These are phyloP conservation scores for Aplodontia rufa DNA, from an alignment of 2,113 vertebrate species.

Conservation along the genomic window DNA sequence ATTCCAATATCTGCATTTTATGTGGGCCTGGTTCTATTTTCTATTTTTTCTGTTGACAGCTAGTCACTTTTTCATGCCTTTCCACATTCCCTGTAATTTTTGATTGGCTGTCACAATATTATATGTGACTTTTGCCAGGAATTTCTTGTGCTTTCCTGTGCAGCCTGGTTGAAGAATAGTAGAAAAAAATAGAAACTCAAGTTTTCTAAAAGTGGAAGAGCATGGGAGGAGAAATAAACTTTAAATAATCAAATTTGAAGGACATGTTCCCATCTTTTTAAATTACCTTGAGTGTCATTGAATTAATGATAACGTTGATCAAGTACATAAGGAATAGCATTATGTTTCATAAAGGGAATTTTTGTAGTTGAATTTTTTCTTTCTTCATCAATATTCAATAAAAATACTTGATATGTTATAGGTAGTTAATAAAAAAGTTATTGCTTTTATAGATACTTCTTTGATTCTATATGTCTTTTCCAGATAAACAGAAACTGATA, in stretches of 20 bases:
- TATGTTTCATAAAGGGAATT: not conserved
- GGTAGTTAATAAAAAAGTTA: not conserved
- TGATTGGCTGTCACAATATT: not conserved
- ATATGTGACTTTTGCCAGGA: not conserved
- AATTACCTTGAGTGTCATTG: not conserved
- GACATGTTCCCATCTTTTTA: not conserved
- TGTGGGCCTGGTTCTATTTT: not conserved
- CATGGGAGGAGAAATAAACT: not conserved
- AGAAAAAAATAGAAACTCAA: not conserved
- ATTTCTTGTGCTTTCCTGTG: not conserved
- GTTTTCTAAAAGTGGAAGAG: not conserved
- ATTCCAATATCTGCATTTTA: not conserved
- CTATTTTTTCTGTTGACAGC: not conserved
- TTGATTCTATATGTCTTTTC: not conserved
- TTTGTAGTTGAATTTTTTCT: not conserved
- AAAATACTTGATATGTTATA: not conserved
- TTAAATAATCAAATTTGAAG: not conserved
- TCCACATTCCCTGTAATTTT: not conserved
- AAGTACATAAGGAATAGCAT: not conserved
- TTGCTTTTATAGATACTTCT: not conserved
- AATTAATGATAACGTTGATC: not conserved
- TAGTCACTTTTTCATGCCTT: not conserved
- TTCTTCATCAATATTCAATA: not conserved
- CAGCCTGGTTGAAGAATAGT: not conserved
- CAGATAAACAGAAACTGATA: not conserved